Base-by-base conservation (phyloP, 2,797 vertebrate genomes). In the Sebastiscus tertius region DNA sequence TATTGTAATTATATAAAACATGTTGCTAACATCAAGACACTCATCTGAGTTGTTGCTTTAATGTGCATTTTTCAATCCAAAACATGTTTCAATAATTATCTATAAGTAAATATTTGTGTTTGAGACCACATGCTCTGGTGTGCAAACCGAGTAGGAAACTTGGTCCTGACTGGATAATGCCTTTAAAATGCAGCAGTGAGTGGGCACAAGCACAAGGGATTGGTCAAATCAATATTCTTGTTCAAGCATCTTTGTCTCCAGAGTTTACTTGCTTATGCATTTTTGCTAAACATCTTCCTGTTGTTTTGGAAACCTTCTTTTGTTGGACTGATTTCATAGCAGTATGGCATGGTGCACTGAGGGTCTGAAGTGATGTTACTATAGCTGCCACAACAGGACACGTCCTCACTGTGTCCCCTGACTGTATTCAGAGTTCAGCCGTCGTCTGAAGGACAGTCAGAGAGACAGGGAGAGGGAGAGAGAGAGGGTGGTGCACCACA, bases 391-490 rank as follows among this genome's bases (percentile, higher is more conserved):
- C 46, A 49, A 36, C 77, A 10, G 66, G 46, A 60, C 55, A 52
- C 31, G 58, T 52, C 70, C 81, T 92, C 70, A 80, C 82, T 81
- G 72, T 91, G 67, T 82, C 80, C 73, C 75, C 68, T 84, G 75
- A 79, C 90, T 93, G 88, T 93, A 20, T 89, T 34, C 94, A 99
- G 99, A 99, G 92, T 99, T 97, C 82, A 97, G 96, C 82, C 97
- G 97, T 16, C 97, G 98, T 71, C 93, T 98, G 88, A 99, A 99
- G 94, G 98, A 99, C 92, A 95, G 98, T 80, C 94, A 95, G 91
- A 87, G 93, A 64, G 98, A 94, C 88, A 71, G 94, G 66, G 94
- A 94, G 62, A 75, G 94, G 65, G 93, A 94, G 67, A 76, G 94
- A 34, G 94, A 93, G 75, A 72, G 93, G 65, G 87, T 74, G 66